A percentile compares a stretch with the other conserved stretches of the same genome.
phyloP scores from a whole-genome alignment of 1,140 invertebrate genomes.

The Zophobas morio region DNA sequence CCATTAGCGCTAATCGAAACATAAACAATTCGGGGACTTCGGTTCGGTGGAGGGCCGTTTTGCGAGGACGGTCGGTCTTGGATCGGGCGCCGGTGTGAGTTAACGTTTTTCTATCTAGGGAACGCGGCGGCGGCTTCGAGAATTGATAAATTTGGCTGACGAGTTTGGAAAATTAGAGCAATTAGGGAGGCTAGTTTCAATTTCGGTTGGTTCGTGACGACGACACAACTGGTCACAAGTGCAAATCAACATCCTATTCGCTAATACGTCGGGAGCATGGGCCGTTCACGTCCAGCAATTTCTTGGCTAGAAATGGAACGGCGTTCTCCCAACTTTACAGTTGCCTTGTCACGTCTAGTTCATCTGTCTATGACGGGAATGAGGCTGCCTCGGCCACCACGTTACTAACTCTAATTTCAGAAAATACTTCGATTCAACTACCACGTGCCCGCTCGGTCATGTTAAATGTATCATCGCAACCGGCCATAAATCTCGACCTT shows the following conservation, averaged over 20 bases:
- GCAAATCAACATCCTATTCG: constrained; percentile 48
- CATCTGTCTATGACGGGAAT: constrained; percentile 51
- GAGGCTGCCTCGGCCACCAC: constrained; percentile 33
- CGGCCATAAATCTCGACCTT: constrained; percentile 23
- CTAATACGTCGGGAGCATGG: constrained; percentile 40
- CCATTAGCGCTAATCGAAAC: too few species aligned
- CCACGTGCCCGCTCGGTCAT: constrained; percentile 36
- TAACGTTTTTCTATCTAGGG: background rate
- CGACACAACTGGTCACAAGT: constrained; percentile 48
- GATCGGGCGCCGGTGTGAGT: too few species aligned
- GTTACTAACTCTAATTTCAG: constrained; percentile 48
- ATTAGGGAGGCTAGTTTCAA: constrained; percentile 37
- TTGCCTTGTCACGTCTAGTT: constrained; percentile 46
- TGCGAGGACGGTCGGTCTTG: too few species aligned
- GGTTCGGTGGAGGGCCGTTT: too few species aligned
- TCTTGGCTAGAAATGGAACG: constrained; percentile 43
- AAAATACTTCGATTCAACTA: constrained; percentile 46
- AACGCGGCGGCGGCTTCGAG: background rate
- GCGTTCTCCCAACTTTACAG: constrained; percentile 47
- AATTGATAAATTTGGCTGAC: background rate
- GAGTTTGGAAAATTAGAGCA: constrained; percentile 13
- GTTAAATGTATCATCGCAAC: constrained; percentile 36
- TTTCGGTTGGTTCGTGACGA: constrained; percentile 43
- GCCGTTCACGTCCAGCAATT: constrained; percentile 44
- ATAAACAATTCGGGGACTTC: too few species aligned